phyloP scores from a whole-genome alignment of 2,113 vertebrate genomes.

The Panthera leo region DNA sequence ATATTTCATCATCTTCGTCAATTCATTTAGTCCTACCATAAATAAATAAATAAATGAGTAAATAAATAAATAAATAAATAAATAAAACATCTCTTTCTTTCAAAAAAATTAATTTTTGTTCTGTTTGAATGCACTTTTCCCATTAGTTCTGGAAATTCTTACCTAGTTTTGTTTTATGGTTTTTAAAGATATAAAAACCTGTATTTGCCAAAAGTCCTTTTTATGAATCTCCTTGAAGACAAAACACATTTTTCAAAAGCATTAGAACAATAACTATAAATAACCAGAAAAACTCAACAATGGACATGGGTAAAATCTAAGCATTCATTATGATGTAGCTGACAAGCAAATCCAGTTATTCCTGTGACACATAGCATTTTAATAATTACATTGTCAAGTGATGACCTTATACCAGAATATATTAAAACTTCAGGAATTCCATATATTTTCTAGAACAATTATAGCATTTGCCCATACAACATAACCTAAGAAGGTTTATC shows the following conservation, averaged over 20 bases:
- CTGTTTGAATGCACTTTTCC: background rate
- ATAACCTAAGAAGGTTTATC: background rate
- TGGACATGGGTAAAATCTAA: background rate
- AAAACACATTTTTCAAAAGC: background rate
- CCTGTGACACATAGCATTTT: background rate
- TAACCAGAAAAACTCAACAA: background rate
- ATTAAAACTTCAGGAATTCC: background rate
- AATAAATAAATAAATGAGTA: no score
- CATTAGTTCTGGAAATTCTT: background rate
- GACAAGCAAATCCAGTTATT: background rate
- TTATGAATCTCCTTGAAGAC: background rate
- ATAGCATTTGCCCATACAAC: background rate
- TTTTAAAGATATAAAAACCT: background rate
- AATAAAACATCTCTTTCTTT: no score
- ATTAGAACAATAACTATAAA: background rate
- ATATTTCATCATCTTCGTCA: background rate
- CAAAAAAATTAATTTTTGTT: background rate
- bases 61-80: no score
- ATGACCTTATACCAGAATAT: background rate
- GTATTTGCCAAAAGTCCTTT: background rate
- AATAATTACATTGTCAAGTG: background rate
- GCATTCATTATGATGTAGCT: background rate
- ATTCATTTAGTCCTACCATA: background rate
- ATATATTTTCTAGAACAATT: background rate
- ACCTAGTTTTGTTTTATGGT: background rate